A percentile compares a stretch with the other conserved stretches of the same genome.
Conservation (phyloP, 1,140 invertebrate species). For the Asobara japonica region DNA sequence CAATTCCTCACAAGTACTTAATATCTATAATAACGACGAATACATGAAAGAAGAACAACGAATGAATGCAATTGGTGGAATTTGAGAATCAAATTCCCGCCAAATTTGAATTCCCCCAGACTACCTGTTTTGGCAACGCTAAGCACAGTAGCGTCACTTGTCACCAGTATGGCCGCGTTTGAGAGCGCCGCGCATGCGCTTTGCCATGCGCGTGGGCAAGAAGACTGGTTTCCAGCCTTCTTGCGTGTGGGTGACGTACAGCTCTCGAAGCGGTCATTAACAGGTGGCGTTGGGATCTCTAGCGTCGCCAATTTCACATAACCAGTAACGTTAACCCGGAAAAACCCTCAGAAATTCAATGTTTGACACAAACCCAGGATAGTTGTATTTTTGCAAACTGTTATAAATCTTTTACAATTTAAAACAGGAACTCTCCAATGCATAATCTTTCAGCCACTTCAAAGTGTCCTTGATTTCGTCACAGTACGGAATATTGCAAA, state of each 20-base stretch:
- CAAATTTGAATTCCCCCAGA: neutral
- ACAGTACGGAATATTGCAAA: slow-evolving; percentile 26
- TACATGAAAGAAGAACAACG: neutral
- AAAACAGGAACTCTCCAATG: neutral
- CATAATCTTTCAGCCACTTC: slow-evolving; percentile 11
- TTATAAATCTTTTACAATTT: neutral
- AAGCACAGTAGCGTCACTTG: no score
- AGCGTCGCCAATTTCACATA: no score
- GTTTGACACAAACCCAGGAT: neutral
- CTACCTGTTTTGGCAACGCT: no score
- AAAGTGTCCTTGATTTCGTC: slow-evolving; percentile 30
- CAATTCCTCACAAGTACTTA: neutral
- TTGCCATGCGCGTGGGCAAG: no score
- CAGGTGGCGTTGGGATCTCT: no score
- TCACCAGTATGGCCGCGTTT: no score
- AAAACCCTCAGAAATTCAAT: no score
- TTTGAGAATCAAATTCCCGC: neutral
- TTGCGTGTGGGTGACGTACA: no score
- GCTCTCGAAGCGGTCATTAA: no score
- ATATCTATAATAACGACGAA: neutral
- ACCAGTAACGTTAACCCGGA: no score
- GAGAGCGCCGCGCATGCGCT: no score
- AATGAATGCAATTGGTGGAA: neutral
- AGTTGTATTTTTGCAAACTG: neutral
- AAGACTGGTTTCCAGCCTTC: no score